Percentiles rank a stretch among this genome's conserved stretches.
Conservation (phyloP, 2,797 vertebrate genomes). For the Phataginus tricuspis region DNA sequence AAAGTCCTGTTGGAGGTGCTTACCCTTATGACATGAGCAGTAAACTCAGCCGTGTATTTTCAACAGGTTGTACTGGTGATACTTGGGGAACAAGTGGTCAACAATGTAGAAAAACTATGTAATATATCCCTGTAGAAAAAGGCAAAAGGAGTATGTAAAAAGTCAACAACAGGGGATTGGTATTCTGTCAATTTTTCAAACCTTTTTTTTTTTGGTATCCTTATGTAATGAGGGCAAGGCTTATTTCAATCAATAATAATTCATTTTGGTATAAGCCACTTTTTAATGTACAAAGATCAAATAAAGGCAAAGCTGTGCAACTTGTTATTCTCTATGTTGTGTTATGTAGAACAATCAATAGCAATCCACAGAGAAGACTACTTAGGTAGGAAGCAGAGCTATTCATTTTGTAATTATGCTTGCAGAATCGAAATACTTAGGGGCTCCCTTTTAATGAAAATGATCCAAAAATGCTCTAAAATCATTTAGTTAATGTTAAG, state of each 20-base stretch:
- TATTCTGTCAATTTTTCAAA: background rate
- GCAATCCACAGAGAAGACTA: background rate
- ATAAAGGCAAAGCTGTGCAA: background rate
- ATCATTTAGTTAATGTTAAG: conserved; percentile 15
- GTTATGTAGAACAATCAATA: conserved; percentile 27
- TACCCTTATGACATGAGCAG: background rate
- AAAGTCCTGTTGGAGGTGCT: background rate
- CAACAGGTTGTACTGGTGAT: background rate
- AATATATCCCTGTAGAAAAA: background rate
- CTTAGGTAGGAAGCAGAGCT: conserved; percentile 1
- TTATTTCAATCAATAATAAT: background rate
- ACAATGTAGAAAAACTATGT: background rate
- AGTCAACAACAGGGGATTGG: background rate
- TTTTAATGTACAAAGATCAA: conserved; percentile 44
- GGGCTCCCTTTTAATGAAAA: conserved; percentile 45
- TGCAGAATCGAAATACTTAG: background rate
- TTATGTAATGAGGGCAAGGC: background rate
- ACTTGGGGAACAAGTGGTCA: background rate
- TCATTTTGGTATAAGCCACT: background rate
- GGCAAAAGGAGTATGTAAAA: background rate
- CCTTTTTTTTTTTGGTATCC: background rate
- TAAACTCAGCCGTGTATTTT: background rate
- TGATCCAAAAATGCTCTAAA: background rate
- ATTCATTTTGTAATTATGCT: conserved; percentile 12
- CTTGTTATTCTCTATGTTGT: conserved; percentile 1